Evolutionary conservation across 2,888 invertebrate species (phyloP), one percentile per base, ranked within the genome.

Genomic region (Hemithea aestivaria): DNA sequence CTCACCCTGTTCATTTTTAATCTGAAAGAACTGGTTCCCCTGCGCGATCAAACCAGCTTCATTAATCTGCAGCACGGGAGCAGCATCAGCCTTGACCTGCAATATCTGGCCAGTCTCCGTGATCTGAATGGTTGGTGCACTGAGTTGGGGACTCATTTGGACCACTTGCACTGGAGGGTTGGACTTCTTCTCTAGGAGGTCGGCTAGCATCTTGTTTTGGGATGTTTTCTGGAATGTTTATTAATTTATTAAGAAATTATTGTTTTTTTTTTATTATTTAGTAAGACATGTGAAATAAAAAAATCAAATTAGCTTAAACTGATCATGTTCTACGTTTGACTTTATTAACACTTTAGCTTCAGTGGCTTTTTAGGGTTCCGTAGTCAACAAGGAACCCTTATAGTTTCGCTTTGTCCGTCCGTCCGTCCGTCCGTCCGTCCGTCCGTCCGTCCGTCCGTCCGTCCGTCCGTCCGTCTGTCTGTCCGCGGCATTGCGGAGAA

Each of bases 151-250:
- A 0, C 69, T 66, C 85, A 85, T 83, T 65, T 85, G 87, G 0
- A 87, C 82, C 0, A 87, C 78, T 66, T 87, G 87, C 1, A 87
- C 75, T 1, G 89, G 89, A 0, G 89, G 89, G 48, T 87, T 82
- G 0, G 88, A 87, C 68, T 94, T 94, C 61, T 94, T 92, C 66
- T 96, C 96, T 2, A 96, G 80, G 32, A 96, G 77, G 69, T 96
- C 95, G 0, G 95, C 95, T 27, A 96, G 82, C 92, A 95, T 94
- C 74, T 94, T 94, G 60, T 93, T 92, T 64, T 87, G 83, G 0
- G 81, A 77, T 0, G 80, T 63, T 60, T 87, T 85, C 87, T 87
- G 64, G 6, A 47, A 58, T 16, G 2, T 16, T 16, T 5, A 5
- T 20, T 10, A 16, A 9, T 24, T 7, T 8, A 21, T 2, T 10